phyloP scores from a whole-genome alignment of 2,888 invertebrate genomes.

The Cecidostiba fungosa region DNA sequence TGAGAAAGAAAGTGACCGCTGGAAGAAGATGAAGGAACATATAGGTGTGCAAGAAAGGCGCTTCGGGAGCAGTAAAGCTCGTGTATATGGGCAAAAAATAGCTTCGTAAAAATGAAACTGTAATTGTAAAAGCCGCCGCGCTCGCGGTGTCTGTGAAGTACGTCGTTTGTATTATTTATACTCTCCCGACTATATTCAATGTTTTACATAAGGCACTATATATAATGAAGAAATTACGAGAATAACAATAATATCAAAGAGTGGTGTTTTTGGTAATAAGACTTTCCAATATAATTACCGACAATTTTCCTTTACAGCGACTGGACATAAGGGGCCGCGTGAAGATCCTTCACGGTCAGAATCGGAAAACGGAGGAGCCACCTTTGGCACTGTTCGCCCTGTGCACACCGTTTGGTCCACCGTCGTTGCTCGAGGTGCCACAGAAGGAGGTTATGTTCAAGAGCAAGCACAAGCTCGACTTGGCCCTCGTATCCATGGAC shows the following conservation, averaged over 20 bases:
- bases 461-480: constrained; percentile 99
- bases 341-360: constrained; percentile 97
- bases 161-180: not conserved
- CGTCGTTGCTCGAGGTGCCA: constrained; percentile 97
- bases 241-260: too few relatives aligned
- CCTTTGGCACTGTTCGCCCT: constrained; percentile 97
- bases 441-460: constrained; percentile 99
- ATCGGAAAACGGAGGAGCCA: constrained; percentile 95
- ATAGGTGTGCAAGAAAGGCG: constrained; percentile 8
- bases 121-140: constrained; percentile 76
- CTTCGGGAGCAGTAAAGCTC: constrained; percentile 4
- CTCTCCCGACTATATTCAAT: not conserved
- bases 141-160: not conserved
- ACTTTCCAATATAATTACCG: too few relatives aligned
- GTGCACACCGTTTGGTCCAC: constrained; percentile 99
- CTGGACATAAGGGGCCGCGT: constrained; percentile 98
- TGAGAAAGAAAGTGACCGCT: not conserved
- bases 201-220: too few relatives aligned
- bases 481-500: constrained; percentile 98
- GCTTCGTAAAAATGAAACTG: constrained; percentile 80
- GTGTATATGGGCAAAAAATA: constrained; percentile 71
- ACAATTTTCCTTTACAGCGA: constrained; percentile 83
- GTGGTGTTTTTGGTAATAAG: too few relatives aligned
- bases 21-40: not conserved
- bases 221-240: not conserved